A percentile compares a stretch with the other conserved stretches of the same genome.
Conservation (phyloP, 2,888 invertebrate genomes). For the Allygus modestus region DNA sequence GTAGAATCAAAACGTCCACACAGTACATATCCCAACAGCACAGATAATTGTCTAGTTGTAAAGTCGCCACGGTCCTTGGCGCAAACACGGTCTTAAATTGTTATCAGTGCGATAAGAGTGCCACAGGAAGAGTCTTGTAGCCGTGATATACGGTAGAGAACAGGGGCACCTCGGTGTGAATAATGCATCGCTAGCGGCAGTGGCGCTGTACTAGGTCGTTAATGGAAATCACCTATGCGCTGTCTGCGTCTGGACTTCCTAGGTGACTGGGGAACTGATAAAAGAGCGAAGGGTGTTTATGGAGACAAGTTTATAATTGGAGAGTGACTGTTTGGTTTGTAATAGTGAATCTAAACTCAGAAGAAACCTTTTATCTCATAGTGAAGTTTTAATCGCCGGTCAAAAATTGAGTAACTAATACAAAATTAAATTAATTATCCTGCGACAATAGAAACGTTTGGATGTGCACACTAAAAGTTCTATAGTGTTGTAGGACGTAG, state of each 20-base stretch:
- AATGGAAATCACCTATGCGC: slow-evolving; percentile 8
- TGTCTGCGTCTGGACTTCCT: neutral
- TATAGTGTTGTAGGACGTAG: too few relatives aligned
- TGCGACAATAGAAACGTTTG: too few relatives aligned
- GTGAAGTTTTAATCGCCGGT: too few relatives aligned
- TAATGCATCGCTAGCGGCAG: neutral
- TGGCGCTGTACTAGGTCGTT: neutral
- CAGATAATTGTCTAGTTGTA: slow-evolving; percentile 18
- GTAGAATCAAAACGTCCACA: too few relatives aligned
- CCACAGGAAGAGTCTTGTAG: neutral
- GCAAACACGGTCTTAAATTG: slow-evolving; percentile 37
- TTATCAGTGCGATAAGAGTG: slow-evolving; percentile 24
- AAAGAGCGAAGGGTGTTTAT: too few relatives aligned
- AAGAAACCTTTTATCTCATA: too few relatives aligned
- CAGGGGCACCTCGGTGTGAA: slow-evolving; percentile 11
- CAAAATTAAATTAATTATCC: too few relatives aligned
- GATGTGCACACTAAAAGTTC: too few relatives aligned
- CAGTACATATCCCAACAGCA: neutral
- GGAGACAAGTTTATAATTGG: too few relatives aligned
- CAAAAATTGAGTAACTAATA: too few relatives aligned
- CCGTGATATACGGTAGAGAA: neutral
- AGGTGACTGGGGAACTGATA: neutral
- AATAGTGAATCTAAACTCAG: too few relatives aligned
- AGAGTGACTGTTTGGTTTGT: too few relatives aligned
- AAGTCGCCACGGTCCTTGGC: slow-evolving; percentile 10